A percentile compares a stretch with the other conserved stretches of the same genome.
These are phyloP conservation scores for Xerus rutilus DNA, from an alignment of 2,797 vertebrate species.

Conservation along the genomic window DNA sequence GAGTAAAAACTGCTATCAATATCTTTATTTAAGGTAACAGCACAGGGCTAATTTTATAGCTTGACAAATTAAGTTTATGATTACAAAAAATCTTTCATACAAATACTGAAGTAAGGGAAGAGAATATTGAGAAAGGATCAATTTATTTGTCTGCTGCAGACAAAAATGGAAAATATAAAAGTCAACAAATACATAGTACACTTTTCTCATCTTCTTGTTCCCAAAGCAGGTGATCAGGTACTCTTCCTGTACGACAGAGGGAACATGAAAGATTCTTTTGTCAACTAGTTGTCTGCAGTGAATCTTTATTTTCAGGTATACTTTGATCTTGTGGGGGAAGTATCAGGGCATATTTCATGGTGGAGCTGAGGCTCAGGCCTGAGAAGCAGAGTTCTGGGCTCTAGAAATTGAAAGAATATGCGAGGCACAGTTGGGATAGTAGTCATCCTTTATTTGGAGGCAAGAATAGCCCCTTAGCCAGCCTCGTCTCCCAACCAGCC, in stretches of 20 bases:
- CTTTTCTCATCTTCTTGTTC: background rate
- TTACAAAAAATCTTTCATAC: background rate
- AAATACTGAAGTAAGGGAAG: background rate
- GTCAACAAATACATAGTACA: background rate
- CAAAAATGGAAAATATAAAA: background rate
- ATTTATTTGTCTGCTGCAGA: background rate
- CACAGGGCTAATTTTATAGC: background rate
- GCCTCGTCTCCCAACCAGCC: no score
- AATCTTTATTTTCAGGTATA: background rate
- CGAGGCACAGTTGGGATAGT: no score
- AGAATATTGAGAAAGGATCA: background rate
- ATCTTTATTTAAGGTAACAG: background rate
- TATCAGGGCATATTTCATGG: background rate
- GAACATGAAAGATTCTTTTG: background rate
- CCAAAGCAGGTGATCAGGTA: no score
- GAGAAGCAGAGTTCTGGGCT: no score
- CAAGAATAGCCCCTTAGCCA: no score
- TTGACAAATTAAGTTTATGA: background rate
- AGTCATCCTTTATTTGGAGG: no score
- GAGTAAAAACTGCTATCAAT: background rate
- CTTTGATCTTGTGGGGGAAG: background rate
- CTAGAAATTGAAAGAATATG: no score
- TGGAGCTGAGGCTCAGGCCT: no score
- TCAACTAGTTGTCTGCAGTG: background rate
- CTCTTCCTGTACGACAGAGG: background rate